phyloP scores from a whole-genome alignment of 2,113 vertebrate genomes.

The Xenopus borealis region DNA sequence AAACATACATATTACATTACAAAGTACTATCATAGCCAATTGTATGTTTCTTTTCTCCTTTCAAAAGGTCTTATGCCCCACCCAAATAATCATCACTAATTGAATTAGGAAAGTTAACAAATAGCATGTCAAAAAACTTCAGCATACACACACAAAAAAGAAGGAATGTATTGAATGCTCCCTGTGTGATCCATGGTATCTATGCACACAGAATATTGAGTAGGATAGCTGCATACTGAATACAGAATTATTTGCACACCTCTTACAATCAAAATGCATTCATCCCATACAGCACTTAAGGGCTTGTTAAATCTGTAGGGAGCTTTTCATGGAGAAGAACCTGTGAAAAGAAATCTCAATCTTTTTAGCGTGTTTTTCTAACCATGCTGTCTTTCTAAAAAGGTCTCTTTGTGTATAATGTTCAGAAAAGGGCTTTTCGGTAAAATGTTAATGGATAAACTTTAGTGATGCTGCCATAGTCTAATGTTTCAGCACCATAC shows the following conservation, averaged over 20 bases:
- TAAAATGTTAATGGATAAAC: slow-evolving; percentile 32
- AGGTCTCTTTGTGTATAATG: slow-evolving; percentile 32
- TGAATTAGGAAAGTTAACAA: too few species aligned
- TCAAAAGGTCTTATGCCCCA: too few species aligned
- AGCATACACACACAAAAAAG: too few species aligned
- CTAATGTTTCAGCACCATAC: slow-evolving; percentile 26
- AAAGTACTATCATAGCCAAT: too few species aligned
- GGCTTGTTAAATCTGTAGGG: slow-evolving; percentile 31
- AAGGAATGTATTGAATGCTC: slow-evolving; percentile 1
- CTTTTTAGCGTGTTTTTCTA: slow-evolving; percentile 31
- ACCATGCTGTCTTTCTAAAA: slow-evolving; percentile 33
- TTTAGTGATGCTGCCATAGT: slow-evolving; percentile 25
- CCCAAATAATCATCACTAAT: too few species aligned
- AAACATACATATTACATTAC: too few species aligned
- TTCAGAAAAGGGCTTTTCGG: slow-evolving; percentile 19
- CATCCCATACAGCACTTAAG: slow-evolving; percentile 28
- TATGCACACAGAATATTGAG: neutral
- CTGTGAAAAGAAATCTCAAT: slow-evolving; percentile 15
- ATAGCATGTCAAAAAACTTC: too few species aligned
- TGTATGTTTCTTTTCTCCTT: too few species aligned
- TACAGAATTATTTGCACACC: slow-evolving; percentile 23
- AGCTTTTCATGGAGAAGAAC: slow-evolving; percentile 32
- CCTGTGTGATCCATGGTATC: slow-evolving; percentile 22
- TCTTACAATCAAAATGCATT: slow-evolving; percentile 41
- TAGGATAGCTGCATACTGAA: slow-evolving; percentile 24